Conservation (phyloP, 1,140 invertebrate genomes). For the Brachionus asplanchnoidis region DNA sequence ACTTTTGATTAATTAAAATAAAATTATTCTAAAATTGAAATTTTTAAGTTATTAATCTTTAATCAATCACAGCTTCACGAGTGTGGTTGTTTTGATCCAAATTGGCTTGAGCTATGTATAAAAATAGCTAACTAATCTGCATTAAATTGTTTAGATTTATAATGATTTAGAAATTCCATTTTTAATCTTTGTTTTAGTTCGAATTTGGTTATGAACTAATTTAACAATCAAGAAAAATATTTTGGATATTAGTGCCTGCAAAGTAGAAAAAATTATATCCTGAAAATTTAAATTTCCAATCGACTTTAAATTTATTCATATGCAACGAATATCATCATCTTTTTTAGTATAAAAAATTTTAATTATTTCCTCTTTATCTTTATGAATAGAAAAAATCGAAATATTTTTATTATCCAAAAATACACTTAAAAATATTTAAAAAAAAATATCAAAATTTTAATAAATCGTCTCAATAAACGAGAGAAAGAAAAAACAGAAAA, state of each 20-base stretch:
- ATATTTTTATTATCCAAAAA: too few relatives aligned
- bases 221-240: background rate
- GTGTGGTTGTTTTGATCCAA: background rate
- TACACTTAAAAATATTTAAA: too few relatives aligned
- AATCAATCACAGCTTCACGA: background rate
- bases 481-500: too few relatives aligned
- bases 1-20: background rate
- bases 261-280: background rate
- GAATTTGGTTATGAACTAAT: background rate
- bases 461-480: too few relatives aligned
- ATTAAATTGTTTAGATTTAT: background rate
- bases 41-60: background rate
- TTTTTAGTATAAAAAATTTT: too few relatives aligned
- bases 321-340: too few relatives aligned
- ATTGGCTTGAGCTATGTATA: background rate
- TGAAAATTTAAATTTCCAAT: background rate
- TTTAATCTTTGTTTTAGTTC: background rate
- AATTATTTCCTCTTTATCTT: too few relatives aligned
- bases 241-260: background rate
- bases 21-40: background rate
- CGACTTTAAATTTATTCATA: background rate
- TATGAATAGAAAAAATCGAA: too few relatives aligned
- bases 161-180: background rate
- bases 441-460: too few relatives aligned
- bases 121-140: background rate